phyloP scores from a whole-genome alignment of 2,797 vertebrate species.

The Pyrocephalus nanus region DNA sequence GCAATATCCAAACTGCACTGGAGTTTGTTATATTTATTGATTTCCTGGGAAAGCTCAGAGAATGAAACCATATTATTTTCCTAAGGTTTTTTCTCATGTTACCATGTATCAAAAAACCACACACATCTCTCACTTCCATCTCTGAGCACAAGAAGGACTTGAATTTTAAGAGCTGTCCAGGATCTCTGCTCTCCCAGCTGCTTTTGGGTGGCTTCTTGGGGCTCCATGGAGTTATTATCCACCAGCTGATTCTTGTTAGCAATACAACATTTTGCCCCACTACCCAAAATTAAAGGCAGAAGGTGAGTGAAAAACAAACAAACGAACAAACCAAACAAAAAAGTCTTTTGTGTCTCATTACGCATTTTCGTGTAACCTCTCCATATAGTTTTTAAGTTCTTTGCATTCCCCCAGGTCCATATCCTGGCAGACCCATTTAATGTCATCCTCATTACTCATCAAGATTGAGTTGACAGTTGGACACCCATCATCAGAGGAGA shows the following conservation, averaged over 20 bases:
- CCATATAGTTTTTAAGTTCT: constrained; percentile 76
- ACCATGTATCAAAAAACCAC: not conserved
- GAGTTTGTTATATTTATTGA: constrained; percentile 38
- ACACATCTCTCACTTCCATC: constrained; percentile 24
- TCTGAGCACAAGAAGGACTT: not conserved
- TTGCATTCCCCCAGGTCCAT: constrained; percentile 79
- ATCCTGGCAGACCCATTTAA: constrained; percentile 89
- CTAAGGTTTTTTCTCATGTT: not conserved
- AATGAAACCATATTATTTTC: constrained; percentile 11
- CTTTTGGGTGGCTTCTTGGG: constrained; percentile 10
- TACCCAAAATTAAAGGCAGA: constrained; percentile 75
- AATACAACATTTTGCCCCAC: constrained; percentile 7
- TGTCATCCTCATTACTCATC: constrained; percentile 81
- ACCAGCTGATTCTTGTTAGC: not conserved
- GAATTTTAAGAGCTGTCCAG: not conserved
- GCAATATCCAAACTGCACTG: constrained; percentile 23
- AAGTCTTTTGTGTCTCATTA: not conserved
- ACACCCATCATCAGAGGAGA: constrained; percentile 78
- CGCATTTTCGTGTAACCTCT: constrained; percentile 66
- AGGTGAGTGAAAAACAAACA: constrained; percentile 70
- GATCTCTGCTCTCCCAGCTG: not conserved
- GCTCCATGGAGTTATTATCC: not conserved
- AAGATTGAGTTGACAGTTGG: constrained; percentile 74
- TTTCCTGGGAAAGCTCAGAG: constrained; percentile 27
- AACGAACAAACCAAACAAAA: constrained; percentile 7